Evolutionary conservation across 2,113 vertebrate genomes (phyloP), one percentile per base, ranked within the genome.

Genomic region (Cyprinodon variegatus): DNA sequence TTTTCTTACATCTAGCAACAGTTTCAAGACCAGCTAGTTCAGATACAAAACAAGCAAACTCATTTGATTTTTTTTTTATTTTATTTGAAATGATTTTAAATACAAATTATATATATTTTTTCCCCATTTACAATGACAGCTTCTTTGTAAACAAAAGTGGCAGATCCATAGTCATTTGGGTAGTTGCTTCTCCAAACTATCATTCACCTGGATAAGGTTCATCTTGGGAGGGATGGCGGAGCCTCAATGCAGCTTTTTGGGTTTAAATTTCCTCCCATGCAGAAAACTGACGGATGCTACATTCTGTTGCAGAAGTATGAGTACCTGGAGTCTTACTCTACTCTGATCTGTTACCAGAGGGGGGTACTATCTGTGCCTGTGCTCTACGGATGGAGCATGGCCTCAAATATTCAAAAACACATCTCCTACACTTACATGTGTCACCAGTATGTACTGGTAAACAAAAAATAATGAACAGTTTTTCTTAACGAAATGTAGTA

Each of bases 41-140:
- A 10, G 6, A 45, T 11, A 45, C 45, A 40, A 12, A 68, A 11
- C 4, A 40, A 50, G 63, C 0, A 20, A n/a, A 4, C 39, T 82
- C 78, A 90, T 93, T 95, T 91, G 92, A 94, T 93, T 94, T 85
- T 84, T 90, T 95, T 98, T 97, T 94, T 85, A 83, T 90, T 95
- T 98, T 97, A 98, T 97, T 98, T 96, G 94, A 95, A 96, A 94
- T 94, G 95, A 95, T 84, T 91, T 93, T 93, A 95, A 95, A 96
- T 96, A 98, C 95, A 97, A 97, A 96, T 95, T 96, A 94, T 95
- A 95, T 85, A 39, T 73, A 61, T 50, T 36, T 81, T 88, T 90
- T 93, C 95, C 93, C 64, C 92, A 95, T 93, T 96, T 96, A 94
- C 95, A 96, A 94, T 95, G 95, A 95, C 91, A 95, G 94, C 93